Percentiles rank a stretch among this genome's conserved stretches.
Evolutionary conservation across 2,797 vertebrate species (phyloP).

Genomic region (Cichlasoma orientale): DNA sequence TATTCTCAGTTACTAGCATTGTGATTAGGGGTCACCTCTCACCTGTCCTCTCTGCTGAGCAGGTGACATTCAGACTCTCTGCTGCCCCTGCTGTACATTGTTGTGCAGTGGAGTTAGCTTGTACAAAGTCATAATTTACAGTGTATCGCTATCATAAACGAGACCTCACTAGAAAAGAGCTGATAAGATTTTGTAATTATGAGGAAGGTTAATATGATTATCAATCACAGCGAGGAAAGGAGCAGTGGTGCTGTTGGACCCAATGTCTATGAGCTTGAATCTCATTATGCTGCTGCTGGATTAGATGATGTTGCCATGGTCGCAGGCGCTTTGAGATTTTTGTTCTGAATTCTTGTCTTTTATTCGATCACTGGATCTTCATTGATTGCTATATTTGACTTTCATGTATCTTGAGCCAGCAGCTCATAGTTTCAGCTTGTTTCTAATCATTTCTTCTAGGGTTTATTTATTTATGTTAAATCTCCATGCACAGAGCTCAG

Average conservation of each 20-base stretch:
- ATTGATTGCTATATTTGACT: not conserved
- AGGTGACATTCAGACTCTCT: not conserved
- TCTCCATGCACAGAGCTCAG: too few relatives aligned
- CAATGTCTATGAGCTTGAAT: not conserved
- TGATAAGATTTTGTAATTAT: not conserved
- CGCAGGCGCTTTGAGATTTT: too few relatives aligned
- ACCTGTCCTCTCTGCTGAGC: not conserved
- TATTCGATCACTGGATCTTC: not conserved
- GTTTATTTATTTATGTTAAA: too few relatives aligned
- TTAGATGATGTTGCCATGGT: too few relatives aligned
- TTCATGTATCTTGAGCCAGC: not conserved
- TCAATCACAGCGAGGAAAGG: not conserved
- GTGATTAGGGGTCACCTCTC: not conserved
- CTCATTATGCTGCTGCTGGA: not conserved
- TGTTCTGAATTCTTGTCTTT: not conserved
- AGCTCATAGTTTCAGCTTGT: not conserved
- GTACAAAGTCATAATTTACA: not conserved
- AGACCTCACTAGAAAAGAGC: not conserved
- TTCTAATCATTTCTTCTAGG: too few relatives aligned
- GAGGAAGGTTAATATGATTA: not conserved
- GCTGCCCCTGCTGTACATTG: too few relatives aligned
- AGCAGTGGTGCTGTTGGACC: not conserved
- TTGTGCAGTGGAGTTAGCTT: not conserved
- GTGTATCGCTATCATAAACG: not conserved
- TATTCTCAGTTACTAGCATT: not conserved